A percentile compares a stretch with the other conserved stretches of the same genome.
These are phyloP conservation scores for Parnassius mnemosyne DNA, from an alignment of 2,888 invertebrate species.

Conservation along the genomic window DNA sequence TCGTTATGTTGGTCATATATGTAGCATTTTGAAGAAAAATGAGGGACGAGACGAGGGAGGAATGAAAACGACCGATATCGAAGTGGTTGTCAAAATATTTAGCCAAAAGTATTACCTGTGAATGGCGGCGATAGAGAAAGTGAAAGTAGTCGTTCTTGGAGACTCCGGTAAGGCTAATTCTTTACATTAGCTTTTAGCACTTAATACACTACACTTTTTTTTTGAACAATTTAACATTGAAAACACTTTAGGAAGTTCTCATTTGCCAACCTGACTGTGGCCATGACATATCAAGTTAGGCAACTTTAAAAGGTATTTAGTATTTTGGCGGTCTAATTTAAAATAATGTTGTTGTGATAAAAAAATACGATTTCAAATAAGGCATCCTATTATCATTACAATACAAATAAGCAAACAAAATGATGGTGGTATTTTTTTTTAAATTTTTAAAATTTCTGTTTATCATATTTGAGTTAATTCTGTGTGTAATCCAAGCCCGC, in stretches of 20 bases:
- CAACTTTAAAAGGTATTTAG: slow-evolving; percentile 43
- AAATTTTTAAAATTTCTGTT: no score
- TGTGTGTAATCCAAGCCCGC: no score
- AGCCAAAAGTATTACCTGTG: slow-evolving; percentile 45
- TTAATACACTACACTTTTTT: slow-evolving; percentile 32
- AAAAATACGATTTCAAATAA: no score
- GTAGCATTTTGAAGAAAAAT: no score
- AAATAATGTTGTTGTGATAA: not conserved
- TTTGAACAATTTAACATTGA: slow-evolving; percentile 22
- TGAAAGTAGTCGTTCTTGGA: slow-evolving; percentile 94
- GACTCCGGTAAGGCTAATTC: slow-evolving; percentile 86
- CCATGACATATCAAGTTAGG: slow-evolving; percentile 57
- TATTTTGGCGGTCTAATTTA: slow-evolving; percentile 41
- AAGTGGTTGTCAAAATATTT: slow-evolving; percentile 35
- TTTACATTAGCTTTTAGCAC: slow-evolving; percentile 39
- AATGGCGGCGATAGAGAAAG: slow-evolving; percentile 93
- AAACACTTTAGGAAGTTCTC: slow-evolving; percentile 32
- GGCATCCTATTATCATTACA: no score
- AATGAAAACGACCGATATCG: not conserved
- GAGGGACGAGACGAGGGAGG: not conserved
- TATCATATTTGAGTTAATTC: no score
- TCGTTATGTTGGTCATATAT: not conserved
- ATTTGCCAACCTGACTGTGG: slow-evolving; percentile 59
- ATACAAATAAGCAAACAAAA: no score
- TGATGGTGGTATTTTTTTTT: no score